Evolutionary conservation across 2,888 invertebrate genomes (phyloP), one percentile per base, ranked within the genome.

Genomic region (Achlya flavicornis): DNA sequence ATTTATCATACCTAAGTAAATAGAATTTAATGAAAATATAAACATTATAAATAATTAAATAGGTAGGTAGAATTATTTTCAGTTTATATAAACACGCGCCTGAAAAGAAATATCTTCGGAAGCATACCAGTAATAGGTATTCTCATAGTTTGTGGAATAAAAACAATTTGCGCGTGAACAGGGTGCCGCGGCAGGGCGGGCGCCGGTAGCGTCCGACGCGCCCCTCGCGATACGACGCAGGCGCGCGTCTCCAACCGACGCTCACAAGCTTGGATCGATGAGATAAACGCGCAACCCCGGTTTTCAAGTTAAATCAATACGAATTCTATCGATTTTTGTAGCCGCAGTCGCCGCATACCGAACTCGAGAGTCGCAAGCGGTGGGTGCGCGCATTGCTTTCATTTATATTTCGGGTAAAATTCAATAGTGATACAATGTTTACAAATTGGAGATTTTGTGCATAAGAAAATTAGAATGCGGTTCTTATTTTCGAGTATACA

Each of bases 211-310:
- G 70, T 58, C 64, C 70, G 74, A 78, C 78, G 80, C 83, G 74
- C 84, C 83, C 84, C 84, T 80, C 78, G 73, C 72, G 64, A 82
- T 78, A 85, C 79, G 88, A 80, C 90, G 91, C 91, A 88, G 84
- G 88, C 89, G 90, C 83, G 83, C 73, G 64, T 69, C 71, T 59
- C 60, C 73, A 67, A 71, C 64, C 64, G 70, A 69, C 66, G 69
- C 71, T 53, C 80, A 71, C 81, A 80, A 83, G 86, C 88, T 80
- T 89, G 89, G 93, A 95, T 96, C 96, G 96, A 96, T 96, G 95
- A 94, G 95, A 96, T 96, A 96, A 95, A 96, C 95, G 96, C 95
- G 95, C 95, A 95, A 95, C 95, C 95, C 95, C 95, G 95, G 95
- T 96, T 85, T 86, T 94, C 91, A 93, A 88, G 88, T 91, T 94